Percentiles rank a stretch among this genome's conserved stretches.
phyloP scores from a whole-genome alignment of 2,113 vertebrate species.

The Bucco capensis region DNA sequence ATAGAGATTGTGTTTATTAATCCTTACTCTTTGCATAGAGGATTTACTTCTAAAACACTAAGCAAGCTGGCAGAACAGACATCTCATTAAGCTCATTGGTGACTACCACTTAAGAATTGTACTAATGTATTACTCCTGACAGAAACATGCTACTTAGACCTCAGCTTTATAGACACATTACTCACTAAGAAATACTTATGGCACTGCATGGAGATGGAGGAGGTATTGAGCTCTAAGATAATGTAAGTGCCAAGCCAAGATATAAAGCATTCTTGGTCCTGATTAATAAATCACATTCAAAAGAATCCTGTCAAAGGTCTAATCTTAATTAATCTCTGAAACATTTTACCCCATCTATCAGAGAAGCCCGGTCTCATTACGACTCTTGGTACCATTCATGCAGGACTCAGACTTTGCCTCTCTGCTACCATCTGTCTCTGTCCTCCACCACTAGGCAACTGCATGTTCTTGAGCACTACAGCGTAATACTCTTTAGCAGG shows the following conservation, averaged over 20 bases:
- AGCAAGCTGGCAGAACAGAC: background rate
- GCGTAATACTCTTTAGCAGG: background rate
- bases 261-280: background rate
- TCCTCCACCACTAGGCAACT: background rate
- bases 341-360: background rate
- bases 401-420: background rate
- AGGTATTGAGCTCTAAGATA: background rate
- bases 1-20: background rate
- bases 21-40: background rate
- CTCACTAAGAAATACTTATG: background rate
- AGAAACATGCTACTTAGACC: background rate
- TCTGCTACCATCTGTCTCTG: background rate
- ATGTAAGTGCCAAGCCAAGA: background rate
- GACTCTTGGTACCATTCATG: background rate
- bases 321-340: background rate
- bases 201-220: background rate
- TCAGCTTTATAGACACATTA: background rate
- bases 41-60: background rate
- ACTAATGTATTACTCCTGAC: background rate
- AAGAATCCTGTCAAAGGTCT: background rate
- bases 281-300: background rate
- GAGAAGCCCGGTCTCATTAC: background rate
- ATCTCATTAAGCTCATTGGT: background rate
- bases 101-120: background rate
- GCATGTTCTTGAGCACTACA: rapidly evolving